Percentiles rank a stretch among this genome's conserved stretches.
phyloP scores from a whole-genome alignment of 2,888 invertebrate species.

The Phalangium opilio region DNA sequence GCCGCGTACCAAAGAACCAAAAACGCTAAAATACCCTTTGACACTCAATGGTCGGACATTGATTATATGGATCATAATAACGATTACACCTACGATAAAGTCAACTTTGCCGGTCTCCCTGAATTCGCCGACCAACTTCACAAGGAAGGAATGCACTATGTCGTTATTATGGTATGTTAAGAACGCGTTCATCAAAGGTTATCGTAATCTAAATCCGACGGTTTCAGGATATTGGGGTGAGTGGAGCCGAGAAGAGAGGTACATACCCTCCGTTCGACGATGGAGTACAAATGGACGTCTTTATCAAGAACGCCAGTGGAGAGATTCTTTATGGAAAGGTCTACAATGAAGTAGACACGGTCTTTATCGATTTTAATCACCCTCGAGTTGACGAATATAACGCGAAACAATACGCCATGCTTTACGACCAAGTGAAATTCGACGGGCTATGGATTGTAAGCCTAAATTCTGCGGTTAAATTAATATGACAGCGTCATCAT shows the following conservation, averaged over 20 bases:
- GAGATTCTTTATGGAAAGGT: slow-evolving; percentile 55
- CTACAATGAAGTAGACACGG: slow-evolving; percentile 53
- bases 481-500: not conserved
- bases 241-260: slow-evolving; percentile 47
- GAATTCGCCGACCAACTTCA: slow-evolving; percentile 54
- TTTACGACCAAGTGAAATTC: slow-evolving; percentile 42
- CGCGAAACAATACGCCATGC: slow-evolving; percentile 48
- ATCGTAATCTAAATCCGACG: no score
- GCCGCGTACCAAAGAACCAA: slow-evolving; percentile 50
- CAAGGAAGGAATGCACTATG: slow-evolving; percentile 52
- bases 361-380: slow-evolving; percentile 60
- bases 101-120: slow-evolving; percentile 46
- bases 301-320: slow-evolving; percentile 51
- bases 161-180: slow-evolving; percentile 47
- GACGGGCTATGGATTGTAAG: slow-evolving; percentile 75
- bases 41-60: slow-evolving; percentile 69
- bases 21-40: slow-evolving; percentile 59
- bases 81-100: slow-evolving; percentile 59
- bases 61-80: slow-evolving; percentile 65
- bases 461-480: slow-evolving; percentile 17
- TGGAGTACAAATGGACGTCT: slow-evolving; percentile 52
- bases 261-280: slow-evolving; percentile 59
- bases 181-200: no score
- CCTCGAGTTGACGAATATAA: slow-evolving; percentile 53
- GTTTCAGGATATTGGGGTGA: slow-evolving; percentile 49